Base-by-base conservation (phyloP, 2,113 vertebrate species). In the Corvus moneduloides region DNA sequence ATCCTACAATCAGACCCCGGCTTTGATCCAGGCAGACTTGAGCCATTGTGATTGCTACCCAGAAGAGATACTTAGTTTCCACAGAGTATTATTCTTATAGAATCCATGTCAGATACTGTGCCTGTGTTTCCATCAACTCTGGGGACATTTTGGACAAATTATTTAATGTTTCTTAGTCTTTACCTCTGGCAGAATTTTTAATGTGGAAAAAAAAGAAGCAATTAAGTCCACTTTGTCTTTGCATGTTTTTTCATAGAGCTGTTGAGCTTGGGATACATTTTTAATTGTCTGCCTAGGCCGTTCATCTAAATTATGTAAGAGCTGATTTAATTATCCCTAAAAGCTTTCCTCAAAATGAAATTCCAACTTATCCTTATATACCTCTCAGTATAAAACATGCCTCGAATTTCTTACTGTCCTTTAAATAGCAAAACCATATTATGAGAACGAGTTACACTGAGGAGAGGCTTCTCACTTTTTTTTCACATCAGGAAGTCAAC, bases 281-380 rank as follows among this genome's bases (percentile, higher is more conserved):
- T 68, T 93, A 92, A 78, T 88, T 92, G 52, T 11, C 46, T 90
- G 52, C 24, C 71, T 59, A 41, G 48, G 44, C 26, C 11, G 11
- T 78, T 91, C 82, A 71, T 79, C 49, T 92, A 78, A 71, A 84
- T 92, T 75, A 93, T 67, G 32, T 77, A 75, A 84, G 48, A 96
- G 32, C 12, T 94, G 48, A 95, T 94, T 87, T 94, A 94, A 95
- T 94, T 77, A 88, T 74, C 55, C 56, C 52, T 92, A 90, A 96
- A 96, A 96, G 61, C 68, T 81, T 85, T 16, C 51, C 44, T 87
- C 63, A 69, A 37, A 63, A 93, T 81, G 68, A 88, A 94, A 83
- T 84, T 89, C 75, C 35, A 81, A 9, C 64, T 63, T 61, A 59
- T 46, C 24, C 33, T 67, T 77, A 55, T 80, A n/a, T 71, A 77